A percentile compares a stretch with the other conserved stretches of the same genome.
Conservation (phyloP, 2,888 invertebrate species). For the Phaedon cochleariae region DNA sequence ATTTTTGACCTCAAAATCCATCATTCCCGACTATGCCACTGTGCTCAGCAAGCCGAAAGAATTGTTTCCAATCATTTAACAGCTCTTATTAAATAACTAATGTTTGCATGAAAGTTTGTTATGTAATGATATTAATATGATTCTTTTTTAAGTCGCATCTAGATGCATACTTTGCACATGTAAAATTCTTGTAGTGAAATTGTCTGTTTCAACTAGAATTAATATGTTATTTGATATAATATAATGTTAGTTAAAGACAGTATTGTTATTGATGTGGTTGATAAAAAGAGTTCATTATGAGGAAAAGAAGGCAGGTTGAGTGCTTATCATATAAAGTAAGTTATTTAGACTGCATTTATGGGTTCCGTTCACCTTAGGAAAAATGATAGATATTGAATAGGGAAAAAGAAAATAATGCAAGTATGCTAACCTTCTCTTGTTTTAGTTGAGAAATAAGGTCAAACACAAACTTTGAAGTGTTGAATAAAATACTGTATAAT, state of each 20-base stretch:
- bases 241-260: conserved; percentile 24
- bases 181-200: conserved; percentile 45
- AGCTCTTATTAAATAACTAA: conserved; percentile 40
- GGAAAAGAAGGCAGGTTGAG: conserved; percentile 50
- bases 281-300: conserved; percentile 44
- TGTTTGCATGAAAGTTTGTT: conserved; percentile 50
- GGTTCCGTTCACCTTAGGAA: too few relatives aligned
- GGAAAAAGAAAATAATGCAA: too few relatives aligned
- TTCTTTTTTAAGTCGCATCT: conserved; percentile 18
- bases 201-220: conserved; percentile 20
- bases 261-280: conserved; percentile 19
- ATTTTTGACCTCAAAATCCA: conserved; percentile 9
- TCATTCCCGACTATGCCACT: neutral
- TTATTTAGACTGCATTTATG: too few relatives aligned
- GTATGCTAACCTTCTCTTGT: too few relatives aligned
- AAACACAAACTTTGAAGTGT: too few relatives aligned
- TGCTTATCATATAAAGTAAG: conserved; percentile 58
- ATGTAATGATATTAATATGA: conserved; percentile 26
- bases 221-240: too few relatives aligned
- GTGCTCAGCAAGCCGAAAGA: conserved; percentile 18
- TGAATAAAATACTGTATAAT: too few relatives aligned
- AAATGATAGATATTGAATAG: too few relatives aligned
- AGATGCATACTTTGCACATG: conserved; percentile 10
- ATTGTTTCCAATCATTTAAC: conserved; percentile 57
- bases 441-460: too few relatives aligned